These are phyloP conservation scores for Gonioctena quinquepunctata DNA, from an alignment of 1,140 invertebrate genomes.

Conservation along the genomic window DNA sequence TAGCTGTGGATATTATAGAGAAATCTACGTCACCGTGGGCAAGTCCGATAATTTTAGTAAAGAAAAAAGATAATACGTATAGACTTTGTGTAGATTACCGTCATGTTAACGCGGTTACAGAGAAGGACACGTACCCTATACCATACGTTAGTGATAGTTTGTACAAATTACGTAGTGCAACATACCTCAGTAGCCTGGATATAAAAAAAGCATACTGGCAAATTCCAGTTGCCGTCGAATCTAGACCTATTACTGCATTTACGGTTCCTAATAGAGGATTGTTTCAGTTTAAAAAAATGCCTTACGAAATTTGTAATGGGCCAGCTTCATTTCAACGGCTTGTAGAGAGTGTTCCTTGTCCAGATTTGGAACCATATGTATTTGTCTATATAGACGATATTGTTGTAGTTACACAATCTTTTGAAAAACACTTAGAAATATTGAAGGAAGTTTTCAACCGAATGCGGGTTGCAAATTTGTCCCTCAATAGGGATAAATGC, in stretches of 20 bases:
- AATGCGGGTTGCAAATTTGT: background rate
- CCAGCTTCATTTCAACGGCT: conserved; percentile 44
- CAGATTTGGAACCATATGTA: conserved; percentile 25
- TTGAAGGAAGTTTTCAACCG: background rate
- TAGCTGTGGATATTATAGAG: conserved; percentile 6
- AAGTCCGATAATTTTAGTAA: conserved; percentile 35
- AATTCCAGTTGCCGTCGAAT: background rate
- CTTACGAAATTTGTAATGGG: conserved; percentile 47
- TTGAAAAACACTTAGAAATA: conserved; percentile 23
- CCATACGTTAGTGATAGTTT: conserved; percentile 25
- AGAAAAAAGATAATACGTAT: conserved; percentile 39
- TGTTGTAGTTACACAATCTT: conserved; percentile 25
- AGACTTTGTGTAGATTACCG: conserved; percentile 52
- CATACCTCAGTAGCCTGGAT: conserved; percentile 38
- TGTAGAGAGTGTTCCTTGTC: conserved; percentile 41
- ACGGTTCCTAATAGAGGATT: conserved; percentile 19
- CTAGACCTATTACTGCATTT: conserved; percentile 29
- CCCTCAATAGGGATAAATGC: conserved; percentile 7
- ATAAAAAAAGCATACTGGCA: conserved; percentile 13
- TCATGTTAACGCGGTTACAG: conserved; percentile 24
- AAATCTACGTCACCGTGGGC: conserved; percentile 26
- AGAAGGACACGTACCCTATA: conserved; percentile 20
- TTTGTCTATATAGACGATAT: conserved; percentile 49
- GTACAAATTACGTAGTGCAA: conserved; percentile 32
- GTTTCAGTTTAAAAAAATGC: conserved; percentile 43